Conservation (phyloP, 2,797 vertebrate species). For the Rhabdomys pumilio region DNA sequence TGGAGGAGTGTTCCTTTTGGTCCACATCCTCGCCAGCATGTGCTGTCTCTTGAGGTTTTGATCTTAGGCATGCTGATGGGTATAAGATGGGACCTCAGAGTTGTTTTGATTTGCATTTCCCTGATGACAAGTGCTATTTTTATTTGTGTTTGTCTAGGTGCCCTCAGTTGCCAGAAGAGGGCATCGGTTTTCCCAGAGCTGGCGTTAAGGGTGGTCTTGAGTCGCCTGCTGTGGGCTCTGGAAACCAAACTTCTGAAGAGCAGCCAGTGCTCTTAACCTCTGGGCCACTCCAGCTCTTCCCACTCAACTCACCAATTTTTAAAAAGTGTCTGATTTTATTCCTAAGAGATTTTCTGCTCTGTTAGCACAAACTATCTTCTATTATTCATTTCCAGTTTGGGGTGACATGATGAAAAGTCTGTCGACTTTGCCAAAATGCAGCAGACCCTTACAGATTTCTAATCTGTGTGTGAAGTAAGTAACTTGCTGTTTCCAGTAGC, state of each 20-base stretch:
- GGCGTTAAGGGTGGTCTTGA: too few relatives aligned
- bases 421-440: neutral
- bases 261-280: neutral
- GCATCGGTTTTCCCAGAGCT: too few relatives aligned
- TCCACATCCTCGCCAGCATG: neutral
- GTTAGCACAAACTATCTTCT: neutral
- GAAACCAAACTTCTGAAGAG: neutral
- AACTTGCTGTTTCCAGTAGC: neutral
- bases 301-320: neutral
- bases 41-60: neutral
- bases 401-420: neutral
- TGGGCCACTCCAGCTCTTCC: too few relatives aligned
- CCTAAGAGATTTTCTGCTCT: neutral
- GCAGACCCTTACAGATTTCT: neutral
- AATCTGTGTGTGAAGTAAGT: neutral
- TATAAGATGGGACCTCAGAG: neutral
- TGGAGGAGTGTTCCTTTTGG: neutral
- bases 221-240: neutral
- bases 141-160: neutral
- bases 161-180: neutral
- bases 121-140: neutral
- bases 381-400: conserved; percentile 17
- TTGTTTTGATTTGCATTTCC: neutral
- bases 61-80: neutral
- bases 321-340: neutral